These are phyloP conservation scores for Eilema caniola DNA, from an alignment of 2,888 invertebrate genomes.

Conservation along the genomic window DNA sequence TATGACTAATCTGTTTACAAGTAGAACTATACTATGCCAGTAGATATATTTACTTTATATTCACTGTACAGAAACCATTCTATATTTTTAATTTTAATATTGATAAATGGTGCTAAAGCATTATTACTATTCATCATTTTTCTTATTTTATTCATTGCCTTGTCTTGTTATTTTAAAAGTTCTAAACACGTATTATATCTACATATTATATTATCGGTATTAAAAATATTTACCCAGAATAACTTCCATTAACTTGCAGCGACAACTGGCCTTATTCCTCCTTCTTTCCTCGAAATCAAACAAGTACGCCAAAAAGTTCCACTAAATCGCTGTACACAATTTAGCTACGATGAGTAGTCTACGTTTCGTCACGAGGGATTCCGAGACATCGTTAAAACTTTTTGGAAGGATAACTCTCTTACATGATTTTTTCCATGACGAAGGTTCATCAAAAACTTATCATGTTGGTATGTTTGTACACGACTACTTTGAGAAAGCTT, in stretches of 20 bases:
- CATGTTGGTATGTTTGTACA: conserved; percentile 58
- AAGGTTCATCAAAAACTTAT: conserved; percentile 62
- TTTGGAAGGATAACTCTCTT: conserved; percentile 63
- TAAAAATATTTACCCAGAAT: conserved; percentile 7
- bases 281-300: conserved; percentile 14
- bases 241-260: conserved; percentile 4
- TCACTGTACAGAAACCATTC: no score
- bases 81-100: no score
- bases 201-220: not conserved
- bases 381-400: conserved; percentile 74
- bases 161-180: no score
- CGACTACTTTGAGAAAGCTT: conserved; percentile 46
- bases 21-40: no score
- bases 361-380: conserved; percentile 43
- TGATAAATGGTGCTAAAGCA: no score
- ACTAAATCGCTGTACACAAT: conserved; percentile 32
- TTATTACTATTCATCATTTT: no score
- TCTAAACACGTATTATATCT: no score
- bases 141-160: no score
- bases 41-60: no score
- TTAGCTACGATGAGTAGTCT: conserved; percentile 41
- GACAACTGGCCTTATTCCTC: not conserved
- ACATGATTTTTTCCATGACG: conserved; percentile 58
- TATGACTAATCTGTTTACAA: no score
- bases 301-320: conserved; percentile 22